Evolutionary conservation across 2,888 invertebrate species (phyloP).

Genomic region (Proisotoma minuta): DNA sequence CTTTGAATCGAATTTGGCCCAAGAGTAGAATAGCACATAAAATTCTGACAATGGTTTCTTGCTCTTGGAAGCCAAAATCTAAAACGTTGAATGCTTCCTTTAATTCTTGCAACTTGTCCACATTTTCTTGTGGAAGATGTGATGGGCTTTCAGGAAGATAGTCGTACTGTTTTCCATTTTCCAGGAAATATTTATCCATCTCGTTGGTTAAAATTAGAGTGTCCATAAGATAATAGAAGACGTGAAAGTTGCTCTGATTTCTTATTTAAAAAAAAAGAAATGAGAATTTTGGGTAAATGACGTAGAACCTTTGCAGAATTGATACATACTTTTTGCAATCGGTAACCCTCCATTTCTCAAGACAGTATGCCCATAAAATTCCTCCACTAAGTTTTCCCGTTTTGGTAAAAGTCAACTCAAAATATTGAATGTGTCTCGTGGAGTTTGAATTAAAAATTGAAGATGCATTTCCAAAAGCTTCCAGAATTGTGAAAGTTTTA

Average conservation of each 20-base stretch:
- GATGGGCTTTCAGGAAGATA: slow-evolving; percentile 64
- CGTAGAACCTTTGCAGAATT: too few species aligned
- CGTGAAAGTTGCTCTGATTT: slow-evolving; percentile 80
- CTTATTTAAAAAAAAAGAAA: too few species aligned
- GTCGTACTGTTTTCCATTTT: slow-evolving; percentile 65
- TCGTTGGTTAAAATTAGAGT: slow-evolving; percentile 67
- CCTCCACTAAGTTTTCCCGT: slow-evolving; percentile 85
- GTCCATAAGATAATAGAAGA: slow-evolving; percentile 85
- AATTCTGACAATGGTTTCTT: slow-evolving; percentile 64
- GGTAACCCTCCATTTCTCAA: slow-evolving; percentile 85
- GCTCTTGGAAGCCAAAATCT: slow-evolving; percentile 68
- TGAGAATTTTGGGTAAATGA: too few species aligned
- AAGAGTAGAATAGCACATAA: slow-evolving; percentile 71
- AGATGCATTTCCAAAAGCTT: slow-evolving; percentile 75
- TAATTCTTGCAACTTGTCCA: slow-evolving; percentile 30
- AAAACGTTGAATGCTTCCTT: slow-evolving; percentile 50
- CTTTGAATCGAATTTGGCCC: slow-evolving; percentile 74
- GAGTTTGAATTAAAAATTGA: slow-evolving; percentile 81
- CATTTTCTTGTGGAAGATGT: slow-evolving; percentile 51
- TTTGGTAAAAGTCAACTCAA: slow-evolving; percentile 76
- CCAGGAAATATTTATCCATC: slow-evolving; percentile 64
- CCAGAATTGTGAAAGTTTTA: slow-evolving; percentile 66
- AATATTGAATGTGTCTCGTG: slow-evolving; percentile 73
- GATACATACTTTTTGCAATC: slow-evolving; percentile 49
- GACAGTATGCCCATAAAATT: slow-evolving; percentile 75